Evolutionary conservation across 2,888 invertebrate genomes (phyloP).

Genomic region (Selenia dentaria): DNA sequence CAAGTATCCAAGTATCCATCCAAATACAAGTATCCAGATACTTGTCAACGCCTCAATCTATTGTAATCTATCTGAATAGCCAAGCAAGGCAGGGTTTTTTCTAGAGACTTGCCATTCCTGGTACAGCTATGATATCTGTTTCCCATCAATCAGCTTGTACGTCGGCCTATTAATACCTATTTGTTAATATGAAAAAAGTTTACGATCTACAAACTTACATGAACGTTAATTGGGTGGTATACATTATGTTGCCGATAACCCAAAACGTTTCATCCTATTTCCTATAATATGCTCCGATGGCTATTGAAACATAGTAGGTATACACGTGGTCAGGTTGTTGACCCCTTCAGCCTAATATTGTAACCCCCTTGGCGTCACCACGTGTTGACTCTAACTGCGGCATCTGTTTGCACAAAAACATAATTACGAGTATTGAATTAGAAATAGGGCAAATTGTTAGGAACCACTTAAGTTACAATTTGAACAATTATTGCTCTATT

Average conservation of each 20-base stretch:
- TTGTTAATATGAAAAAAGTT: constrained; percentile 9
- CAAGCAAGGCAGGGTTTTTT: too few relatives aligned
- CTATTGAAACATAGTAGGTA: constrained; percentile 47
- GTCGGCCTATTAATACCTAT: constrained; percentile 3
- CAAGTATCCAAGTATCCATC: too few relatives aligned
- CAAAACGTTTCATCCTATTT: constrained; percentile 27
- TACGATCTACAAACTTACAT: constrained; percentile 17
- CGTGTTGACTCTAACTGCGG: constrained; percentile 42
- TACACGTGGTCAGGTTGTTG: constrained; percentile 63
- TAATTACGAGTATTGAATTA: constrained; percentile 27
- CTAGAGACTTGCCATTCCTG: too few relatives aligned
- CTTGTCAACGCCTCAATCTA: too few relatives aligned
- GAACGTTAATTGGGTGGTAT: constrained; percentile 8
- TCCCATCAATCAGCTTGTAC: constrained; percentile 7
- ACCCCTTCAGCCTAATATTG: constrained; percentile 57
- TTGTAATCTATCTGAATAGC: too few relatives aligned
- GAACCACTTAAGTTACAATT: constrained; percentile 18
- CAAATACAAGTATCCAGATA: too few relatives aligned
- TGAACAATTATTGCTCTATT: constrained; percentile 15
- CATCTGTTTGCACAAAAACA: constrained; percentile 50
- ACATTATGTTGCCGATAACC: constrained; percentile 29
- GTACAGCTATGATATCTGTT: neutral
- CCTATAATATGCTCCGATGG: constrained; percentile 37
- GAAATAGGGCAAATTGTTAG: constrained; percentile 21
- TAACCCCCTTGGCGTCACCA: constrained; percentile 53